These are phyloP conservation scores for Caranx melampygus DNA, from an alignment of 2,113 vertebrate species.

Conservation along the genomic window DNA sequence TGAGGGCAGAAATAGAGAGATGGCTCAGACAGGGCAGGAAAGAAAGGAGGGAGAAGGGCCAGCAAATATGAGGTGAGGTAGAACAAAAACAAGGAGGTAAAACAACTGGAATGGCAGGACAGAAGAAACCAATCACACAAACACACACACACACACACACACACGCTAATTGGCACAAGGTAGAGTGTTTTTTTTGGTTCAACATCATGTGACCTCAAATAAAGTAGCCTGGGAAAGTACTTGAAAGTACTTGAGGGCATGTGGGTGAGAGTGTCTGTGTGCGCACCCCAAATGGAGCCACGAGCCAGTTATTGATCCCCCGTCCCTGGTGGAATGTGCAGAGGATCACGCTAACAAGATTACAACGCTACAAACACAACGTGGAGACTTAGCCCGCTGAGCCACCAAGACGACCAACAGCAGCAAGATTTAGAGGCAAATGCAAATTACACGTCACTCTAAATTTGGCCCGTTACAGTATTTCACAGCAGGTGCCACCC, in stretches of 20 bases:
- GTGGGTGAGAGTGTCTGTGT: not conserved
- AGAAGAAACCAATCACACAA: not conserved
- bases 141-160: conserved; percentile 6
- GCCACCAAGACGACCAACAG: conserved; percentile 52
- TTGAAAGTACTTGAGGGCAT: not conserved
- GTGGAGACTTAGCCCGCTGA: conserved; percentile 65
- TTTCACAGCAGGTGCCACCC: conserved; percentile 50
- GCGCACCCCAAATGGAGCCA: conserved; percentile 50
- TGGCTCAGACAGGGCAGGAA: not conserved
- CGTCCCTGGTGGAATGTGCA: conserved; percentile 61
- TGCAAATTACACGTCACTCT: conserved; percentile 56
- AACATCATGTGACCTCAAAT: conserved; percentile 35
- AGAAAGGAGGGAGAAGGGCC: not conserved
- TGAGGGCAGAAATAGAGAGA: not conserved
- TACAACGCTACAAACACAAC: conserved; percentile 67
- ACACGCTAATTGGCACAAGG: conserved; percentile 26
- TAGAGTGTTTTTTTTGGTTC: conserved; percentile 13
- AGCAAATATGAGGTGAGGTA: not conserved
- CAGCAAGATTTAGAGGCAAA: conserved; percentile 49
- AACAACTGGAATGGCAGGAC: not conserved
- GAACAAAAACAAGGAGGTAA: too few species aligned
- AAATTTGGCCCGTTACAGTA: conserved; percentile 39
- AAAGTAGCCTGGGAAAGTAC: conserved; percentile 13
- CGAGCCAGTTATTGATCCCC: conserved; percentile 75
- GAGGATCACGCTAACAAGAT: conserved; percentile 76